A percentile compares a stretch with the other conserved stretches of the same genome.
These are phyloP conservation scores for Tribolium castaneum DNA, from an alignment of 1,140 invertebrate genomes.

Conservation along the genomic window DNA sequence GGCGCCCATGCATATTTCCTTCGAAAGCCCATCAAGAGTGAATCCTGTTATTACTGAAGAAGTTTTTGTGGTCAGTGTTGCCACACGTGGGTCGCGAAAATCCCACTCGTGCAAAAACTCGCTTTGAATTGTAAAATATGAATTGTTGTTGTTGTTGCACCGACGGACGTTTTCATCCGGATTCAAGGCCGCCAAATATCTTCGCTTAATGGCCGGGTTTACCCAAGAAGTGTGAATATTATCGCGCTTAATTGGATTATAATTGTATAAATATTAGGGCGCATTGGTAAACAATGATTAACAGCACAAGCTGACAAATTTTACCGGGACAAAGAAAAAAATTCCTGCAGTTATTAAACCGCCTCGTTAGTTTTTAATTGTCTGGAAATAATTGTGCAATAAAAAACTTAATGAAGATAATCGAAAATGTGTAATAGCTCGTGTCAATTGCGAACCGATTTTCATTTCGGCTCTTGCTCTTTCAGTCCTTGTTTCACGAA, in stretches of 20 bases:
- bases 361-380: not conserved
- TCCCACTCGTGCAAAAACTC: constrained; percentile 6
- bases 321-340: not conserved
- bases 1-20: constrained; percentile 22
- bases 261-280: constrained; percentile 24
- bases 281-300: not conserved
- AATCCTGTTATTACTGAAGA: constrained; percentile 20
- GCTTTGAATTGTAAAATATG: constrained; percentile 11
- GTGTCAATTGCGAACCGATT: not conserved
- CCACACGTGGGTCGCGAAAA: not conserved
- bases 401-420: not conserved
- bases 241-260: constrained; percentile 20
- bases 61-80: not conserved
- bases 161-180: not conserved
- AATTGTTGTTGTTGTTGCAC: not conserved
- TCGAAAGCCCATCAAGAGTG: constrained; percentile 9
- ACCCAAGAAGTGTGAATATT: constrained; percentile 29
- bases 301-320: no score
- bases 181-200: not conserved
- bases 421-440: not conserved
- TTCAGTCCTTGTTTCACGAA: no score
- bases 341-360: not conserved
- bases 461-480: no score
- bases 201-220: not conserved
- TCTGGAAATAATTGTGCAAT: not conserved